Evolutionary conservation across 2,113 vertebrate genomes (phyloP).

Genomic region (Tragelaphus buxtoni): DNA sequence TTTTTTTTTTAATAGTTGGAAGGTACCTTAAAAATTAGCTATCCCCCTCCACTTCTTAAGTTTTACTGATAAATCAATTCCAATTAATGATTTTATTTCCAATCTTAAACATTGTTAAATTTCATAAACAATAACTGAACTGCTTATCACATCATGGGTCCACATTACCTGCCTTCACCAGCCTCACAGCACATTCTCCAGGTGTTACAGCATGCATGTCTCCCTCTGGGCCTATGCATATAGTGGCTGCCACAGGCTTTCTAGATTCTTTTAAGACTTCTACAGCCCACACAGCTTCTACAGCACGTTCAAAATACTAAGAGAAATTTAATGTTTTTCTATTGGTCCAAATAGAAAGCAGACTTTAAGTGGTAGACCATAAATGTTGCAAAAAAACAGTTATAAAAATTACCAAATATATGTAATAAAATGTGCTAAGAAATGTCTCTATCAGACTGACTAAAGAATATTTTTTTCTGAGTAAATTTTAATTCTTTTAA

Average conservation of each 20-base stretch:
- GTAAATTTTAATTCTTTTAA: neutral
- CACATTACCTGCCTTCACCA: conserved; percentile 89
- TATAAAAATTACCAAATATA: neutral
- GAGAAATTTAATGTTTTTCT: conserved; percentile 48
- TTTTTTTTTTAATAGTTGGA: neutral
- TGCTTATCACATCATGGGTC: fast-evolving
- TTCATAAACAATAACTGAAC: neutral
- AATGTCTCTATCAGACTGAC: neutral
- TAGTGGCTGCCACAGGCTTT: conserved; percentile 88
- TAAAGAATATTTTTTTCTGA: neutral
- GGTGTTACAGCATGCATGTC: conserved; percentile 87
- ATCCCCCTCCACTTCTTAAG: neutral
- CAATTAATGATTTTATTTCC: neutral
- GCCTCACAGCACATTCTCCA: conserved; percentile 87
- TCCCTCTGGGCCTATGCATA: conserved; percentile 94
- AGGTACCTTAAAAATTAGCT: neutral
- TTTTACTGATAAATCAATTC: neutral
- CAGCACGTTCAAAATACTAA: conserved; percentile 95
- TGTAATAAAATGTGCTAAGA: neutral
- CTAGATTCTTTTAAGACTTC: conserved; percentile 88
- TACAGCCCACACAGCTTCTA: conserved; percentile 95
- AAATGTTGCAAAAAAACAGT: neutral
- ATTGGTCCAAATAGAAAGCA: neutral
- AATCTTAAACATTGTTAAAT: neutral
- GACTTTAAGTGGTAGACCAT: neutral